Base-by-base conservation (phyloP, 2,888 invertebrate species). In the Lepidochitona cinerea region DNA sequence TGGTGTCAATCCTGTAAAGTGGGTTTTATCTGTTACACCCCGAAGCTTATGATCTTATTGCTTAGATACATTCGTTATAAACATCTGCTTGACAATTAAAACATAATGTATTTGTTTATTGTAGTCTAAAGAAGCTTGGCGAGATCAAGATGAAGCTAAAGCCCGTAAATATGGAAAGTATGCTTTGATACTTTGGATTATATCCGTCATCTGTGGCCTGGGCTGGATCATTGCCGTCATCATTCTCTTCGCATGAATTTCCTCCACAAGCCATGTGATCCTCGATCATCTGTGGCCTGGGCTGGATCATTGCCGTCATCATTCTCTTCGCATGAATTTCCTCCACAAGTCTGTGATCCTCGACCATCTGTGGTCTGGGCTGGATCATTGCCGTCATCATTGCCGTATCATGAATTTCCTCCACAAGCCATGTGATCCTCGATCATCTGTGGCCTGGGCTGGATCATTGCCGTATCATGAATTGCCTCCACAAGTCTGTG, bases 101-200 rank as follows among this genome's bases (percentile, higher is more conserved):
- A n/a, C n/a, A n/a, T n/a, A n/a, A n/a, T n/a, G n/a, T n/a, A n/a
- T n/a, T n/a, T n/a, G n/a, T 32, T 59, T 59, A 23, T 59, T 26
- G 4, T 9, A 59, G 59, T 59, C 59, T 32, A 59, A 59, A 59
- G 59, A 59, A 29, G 5, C 59, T 14, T 59, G 59, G 59, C 59
- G 23, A 1, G 29, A 59, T 4, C 29, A 59, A 29, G 59, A 59
- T 26, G 59, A 23, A 29, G 59, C 26, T 32, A 23, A 59, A 29
- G 59, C 59, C 23, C 2, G 3, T 29, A 59, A 59, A 59, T 59
- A 59, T 26, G 59, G 59, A 26, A 59, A 29, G 29, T 59, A 59
- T 59, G 59, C 59, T 23, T 29, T 59, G 59, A 59, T 59, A 59
- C 29, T 59, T 23, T 59, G 59, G 59, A 59, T 59, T 23, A 26